Conservation (phyloP, 2,888 invertebrate genomes). For the Xestia c-nigrum region DNA sequence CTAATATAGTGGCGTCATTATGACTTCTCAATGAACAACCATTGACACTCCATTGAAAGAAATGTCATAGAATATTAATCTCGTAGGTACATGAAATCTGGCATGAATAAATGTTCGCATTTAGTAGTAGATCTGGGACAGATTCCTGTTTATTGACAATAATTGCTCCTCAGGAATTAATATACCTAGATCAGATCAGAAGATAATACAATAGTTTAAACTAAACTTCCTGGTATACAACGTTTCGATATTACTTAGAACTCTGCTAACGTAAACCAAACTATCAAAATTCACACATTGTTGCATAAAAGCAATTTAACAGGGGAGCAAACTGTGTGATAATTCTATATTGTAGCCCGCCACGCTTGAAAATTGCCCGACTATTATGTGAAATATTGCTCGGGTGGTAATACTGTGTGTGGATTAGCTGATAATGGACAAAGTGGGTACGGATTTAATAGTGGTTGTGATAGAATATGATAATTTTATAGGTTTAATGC, state of each 20-base stretch:
- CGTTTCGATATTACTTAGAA: not conserved
- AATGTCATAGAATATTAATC: no score
- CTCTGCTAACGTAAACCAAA: not conserved
- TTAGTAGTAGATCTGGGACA: no score
- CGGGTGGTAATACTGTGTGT: slow-evolving; percentile 10
- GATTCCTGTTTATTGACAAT: not conserved
- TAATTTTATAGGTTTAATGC: slow-evolving; percentile 36
- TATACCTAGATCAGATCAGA: not conserved
- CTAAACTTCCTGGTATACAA: no score
- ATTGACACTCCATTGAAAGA: no score
- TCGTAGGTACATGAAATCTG: no score
- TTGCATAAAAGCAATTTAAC: slow-evolving; percentile 35
- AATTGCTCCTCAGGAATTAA: no score
- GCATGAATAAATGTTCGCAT: no score
- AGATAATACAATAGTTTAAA: not conserved
- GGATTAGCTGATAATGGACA: slow-evolving; percentile 37
- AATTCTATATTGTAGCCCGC: slow-evolving; percentile 39
- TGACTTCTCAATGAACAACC: no score
- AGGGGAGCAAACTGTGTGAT: slow-evolving; percentile 30
- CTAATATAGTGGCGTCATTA: no score
- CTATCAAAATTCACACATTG: slow-evolving; percentile 12
- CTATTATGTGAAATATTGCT: slow-evolving; percentile 46
- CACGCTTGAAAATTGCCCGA: slow-evolving; percentile 65
- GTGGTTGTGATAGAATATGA: slow-evolving; percentile 11
- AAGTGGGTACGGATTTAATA: slow-evolving; percentile 22